A percentile compares a stretch with the other conserved stretches of the same genome.
These are phyloP conservation scores for Coccyzus lansbergi DNA, from an alignment of 2,797 vertebrate species.

Conservation along the genomic window DNA sequence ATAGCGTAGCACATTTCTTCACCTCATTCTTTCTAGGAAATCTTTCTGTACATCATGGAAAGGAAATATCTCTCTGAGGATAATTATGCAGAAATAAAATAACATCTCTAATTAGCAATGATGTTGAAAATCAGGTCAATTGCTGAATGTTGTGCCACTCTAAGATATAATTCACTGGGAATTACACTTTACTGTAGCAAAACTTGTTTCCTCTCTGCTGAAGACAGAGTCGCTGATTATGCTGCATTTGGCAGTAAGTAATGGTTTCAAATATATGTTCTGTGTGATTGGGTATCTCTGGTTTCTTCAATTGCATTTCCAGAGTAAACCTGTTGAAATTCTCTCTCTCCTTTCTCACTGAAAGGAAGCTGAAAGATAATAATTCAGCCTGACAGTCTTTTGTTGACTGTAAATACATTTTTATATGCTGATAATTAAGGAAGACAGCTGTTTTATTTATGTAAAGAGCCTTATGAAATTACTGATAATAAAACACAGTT, in stretches of 20 bases:
- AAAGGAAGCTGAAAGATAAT: constrained; percentile 10
- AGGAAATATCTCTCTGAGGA: constrained; percentile 1
- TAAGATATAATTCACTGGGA: constrained; percentile 9
- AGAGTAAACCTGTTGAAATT: background rate
- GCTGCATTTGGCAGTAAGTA: constrained; percentile 18
- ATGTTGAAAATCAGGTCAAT: constrained; percentile 4
- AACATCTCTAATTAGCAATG: background rate
- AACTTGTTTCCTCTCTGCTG: background rate
- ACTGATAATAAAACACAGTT: constrained; percentile 77
- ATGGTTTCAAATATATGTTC: background rate
- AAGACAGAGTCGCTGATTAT: background rate
- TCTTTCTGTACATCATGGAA: background rate
- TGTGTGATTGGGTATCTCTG: background rate
- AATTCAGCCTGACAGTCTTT: constrained; percentile 45
- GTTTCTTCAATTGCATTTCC: background rate
- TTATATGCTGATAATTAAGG: constrained; percentile 64
- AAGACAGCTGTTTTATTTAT: constrained; percentile 80
- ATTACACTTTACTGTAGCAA: background rate
- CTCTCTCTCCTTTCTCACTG: background rate
- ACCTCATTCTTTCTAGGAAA: constrained; percentile 44
- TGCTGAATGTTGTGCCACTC: constrained; percentile 2
- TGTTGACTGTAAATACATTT: constrained; percentile 45
- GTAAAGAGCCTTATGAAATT: constrained; percentile 72
- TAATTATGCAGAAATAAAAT: constrained; percentile 48
- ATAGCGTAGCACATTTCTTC: background rate